phyloP scores from a whole-genome alignment of 2,888 invertebrate species.

The Tachina grossa region DNA sequence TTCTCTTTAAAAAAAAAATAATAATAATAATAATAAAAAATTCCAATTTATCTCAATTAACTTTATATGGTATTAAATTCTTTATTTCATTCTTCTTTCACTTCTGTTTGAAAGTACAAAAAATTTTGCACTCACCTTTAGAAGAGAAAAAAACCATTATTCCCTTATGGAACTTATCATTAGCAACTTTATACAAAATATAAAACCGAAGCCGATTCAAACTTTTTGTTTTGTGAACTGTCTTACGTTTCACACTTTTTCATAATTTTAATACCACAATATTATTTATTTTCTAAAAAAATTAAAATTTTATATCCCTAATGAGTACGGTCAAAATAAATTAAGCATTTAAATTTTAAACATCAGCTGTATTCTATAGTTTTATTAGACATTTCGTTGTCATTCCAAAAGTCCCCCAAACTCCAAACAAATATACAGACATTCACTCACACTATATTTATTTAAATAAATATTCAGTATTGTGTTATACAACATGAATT shows the following conservation, averaged over 20 bases:
- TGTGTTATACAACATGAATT: slow-evolving; percentile 4
- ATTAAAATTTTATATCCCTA: neutral
- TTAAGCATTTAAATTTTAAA: neutral
- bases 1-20: no score
- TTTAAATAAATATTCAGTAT: neutral
- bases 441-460: neutral
- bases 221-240: no score
- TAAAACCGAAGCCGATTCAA: no score
- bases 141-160: no score
- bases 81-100: no score
- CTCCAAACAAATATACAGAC: slow-evolving; percentile 1
- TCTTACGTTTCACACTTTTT: neutral
- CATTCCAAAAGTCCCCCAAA: neutral
- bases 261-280: neutral
- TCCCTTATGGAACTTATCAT: no score
- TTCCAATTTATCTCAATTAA: no score
- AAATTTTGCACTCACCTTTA: no score
- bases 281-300: neutral
- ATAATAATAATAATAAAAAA: no score
- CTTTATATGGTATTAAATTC: no score
- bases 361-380: slow-evolving; percentile 14
- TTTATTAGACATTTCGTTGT: neutral
- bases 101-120: no score
- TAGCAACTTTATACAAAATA: no score
- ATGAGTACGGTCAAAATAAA: neutral